phyloP scores from a whole-genome alignment of 2,797 vertebrate species.

The Betta splendens region DNA sequence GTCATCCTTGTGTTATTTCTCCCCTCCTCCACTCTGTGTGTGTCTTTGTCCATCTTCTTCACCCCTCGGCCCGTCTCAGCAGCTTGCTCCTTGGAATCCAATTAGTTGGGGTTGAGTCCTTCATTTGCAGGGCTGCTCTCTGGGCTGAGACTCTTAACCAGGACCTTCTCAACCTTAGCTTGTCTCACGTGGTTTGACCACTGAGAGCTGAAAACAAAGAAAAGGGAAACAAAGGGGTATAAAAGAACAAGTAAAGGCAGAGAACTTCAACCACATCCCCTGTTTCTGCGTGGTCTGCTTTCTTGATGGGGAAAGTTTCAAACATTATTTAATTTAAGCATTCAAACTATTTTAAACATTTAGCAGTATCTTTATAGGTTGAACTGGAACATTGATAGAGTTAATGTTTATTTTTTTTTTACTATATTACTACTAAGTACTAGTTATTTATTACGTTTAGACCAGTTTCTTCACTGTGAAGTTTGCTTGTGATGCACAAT shows the following conservation, averaged over 20 bases:
- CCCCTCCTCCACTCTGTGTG: slow-evolving; percentile 24
- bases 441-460: too few relatives aligned
- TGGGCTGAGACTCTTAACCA: slow-evolving; percentile 45
- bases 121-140: slow-evolving; percentile 36
- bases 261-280: slow-evolving; percentile 25
- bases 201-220: slow-evolving; percentile 32
- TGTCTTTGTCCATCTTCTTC: slow-evolving; percentile 37
- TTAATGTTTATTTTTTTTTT: too few relatives aligned
- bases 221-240: slow-evolving; percentile 16
- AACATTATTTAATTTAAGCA: background rate
- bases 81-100: slow-evolving; percentile 52
- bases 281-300: background rate
- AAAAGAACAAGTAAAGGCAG: slow-evolving; percentile 6
- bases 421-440: too few relatives aligned
- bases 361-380: background rate
- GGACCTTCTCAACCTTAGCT: slow-evolving; percentile 48
- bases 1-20: slow-evolving; percentile 24
- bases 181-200: slow-evolving; percentile 42
- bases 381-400: too few relatives aligned
- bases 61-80: slow-evolving; percentile 30
- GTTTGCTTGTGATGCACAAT: too few relatives aligned
- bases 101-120: slow-evolving; percentile 52
- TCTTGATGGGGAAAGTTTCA: too few relatives aligned
- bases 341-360: background rate
- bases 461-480: too few relatives aligned